Evolutionary conservation across 2,113 vertebrate species (phyloP).

Genomic region (Semnopithecus entellus): DNA sequence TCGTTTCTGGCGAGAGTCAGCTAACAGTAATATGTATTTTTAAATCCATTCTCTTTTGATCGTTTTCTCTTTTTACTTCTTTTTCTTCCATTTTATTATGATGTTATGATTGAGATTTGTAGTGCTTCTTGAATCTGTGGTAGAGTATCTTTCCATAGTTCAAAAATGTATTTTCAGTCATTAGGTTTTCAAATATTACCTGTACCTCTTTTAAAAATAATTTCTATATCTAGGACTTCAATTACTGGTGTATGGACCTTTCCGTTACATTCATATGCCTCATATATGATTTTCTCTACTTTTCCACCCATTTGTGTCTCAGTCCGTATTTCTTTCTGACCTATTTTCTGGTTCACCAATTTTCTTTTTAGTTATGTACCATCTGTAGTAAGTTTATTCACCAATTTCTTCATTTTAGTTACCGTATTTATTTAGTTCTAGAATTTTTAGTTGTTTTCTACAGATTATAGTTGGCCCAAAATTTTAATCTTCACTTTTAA

Average conservation of each 20-base stretch:
- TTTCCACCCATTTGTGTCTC: neutral
- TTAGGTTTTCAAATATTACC: neutral
- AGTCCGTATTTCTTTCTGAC: neutral
- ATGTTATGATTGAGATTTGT: neutral
- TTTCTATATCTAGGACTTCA: neutral
- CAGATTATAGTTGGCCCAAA: neutral
- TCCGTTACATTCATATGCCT: neutral
- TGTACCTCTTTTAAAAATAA: neutral
- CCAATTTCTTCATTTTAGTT: neutral
- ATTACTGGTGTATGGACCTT: neutral
- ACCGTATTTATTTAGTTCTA: neutral
- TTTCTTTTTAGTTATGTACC: neutral
- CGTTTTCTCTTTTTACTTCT: neutral
- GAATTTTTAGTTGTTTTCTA: neutral
- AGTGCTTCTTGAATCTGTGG: neutral
- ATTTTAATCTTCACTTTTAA: neutral
- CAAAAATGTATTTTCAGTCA: neutral
- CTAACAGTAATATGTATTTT: neutral
- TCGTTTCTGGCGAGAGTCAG: neutral
- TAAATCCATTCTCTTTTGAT: neutral
- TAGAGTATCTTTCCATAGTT: neutral
- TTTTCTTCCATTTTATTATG: neutral
- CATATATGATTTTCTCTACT: neutral
- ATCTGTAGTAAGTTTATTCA: neutral
- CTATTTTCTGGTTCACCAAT: neutral